Evolutionary conservation across 1,140 invertebrate species (phyloP).

Genomic region (Caerostris darwini): DNA sequence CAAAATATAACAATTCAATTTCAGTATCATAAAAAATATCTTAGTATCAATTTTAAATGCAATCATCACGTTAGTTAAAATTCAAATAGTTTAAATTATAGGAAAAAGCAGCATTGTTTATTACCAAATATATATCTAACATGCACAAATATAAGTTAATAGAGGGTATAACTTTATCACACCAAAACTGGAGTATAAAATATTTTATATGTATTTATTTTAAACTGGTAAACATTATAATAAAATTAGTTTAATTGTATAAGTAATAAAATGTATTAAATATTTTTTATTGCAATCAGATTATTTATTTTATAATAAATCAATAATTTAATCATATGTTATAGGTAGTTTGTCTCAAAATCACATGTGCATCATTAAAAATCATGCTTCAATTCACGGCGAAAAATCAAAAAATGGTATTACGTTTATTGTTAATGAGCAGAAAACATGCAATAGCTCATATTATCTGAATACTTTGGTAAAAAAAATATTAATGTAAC

Average conservation of each 20-base stretch:
- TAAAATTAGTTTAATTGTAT: not conserved
- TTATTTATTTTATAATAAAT: not conserved
- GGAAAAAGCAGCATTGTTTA: constrained; percentile 21
- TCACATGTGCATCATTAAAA: not conserved
- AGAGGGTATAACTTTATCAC: not conserved
- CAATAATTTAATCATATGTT: not conserved
- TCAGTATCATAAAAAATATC: too few relatives aligned
- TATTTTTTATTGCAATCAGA: not conserved
- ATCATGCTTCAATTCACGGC: not conserved
- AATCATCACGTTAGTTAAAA: not conserved
- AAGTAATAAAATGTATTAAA: not conserved
- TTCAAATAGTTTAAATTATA: not conserved
- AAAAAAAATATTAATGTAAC: not conserved
- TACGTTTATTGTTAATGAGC: not conserved
- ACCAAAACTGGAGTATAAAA: not conserved
- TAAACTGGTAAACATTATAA: not conserved
- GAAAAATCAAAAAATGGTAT: not conserved
- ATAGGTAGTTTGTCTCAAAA: not conserved
- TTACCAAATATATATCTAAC: not conserved
- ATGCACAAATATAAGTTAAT: constrained; percentile 9
- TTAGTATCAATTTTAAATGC: too few relatives aligned
- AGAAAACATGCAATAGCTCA: not conserved
- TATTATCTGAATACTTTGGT: not conserved
- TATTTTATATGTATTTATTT: not conserved
- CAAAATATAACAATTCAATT: too few relatives aligned